Conservation (phyloP, 2,888 invertebrate species). For the Drosophila mulleri region DNA sequence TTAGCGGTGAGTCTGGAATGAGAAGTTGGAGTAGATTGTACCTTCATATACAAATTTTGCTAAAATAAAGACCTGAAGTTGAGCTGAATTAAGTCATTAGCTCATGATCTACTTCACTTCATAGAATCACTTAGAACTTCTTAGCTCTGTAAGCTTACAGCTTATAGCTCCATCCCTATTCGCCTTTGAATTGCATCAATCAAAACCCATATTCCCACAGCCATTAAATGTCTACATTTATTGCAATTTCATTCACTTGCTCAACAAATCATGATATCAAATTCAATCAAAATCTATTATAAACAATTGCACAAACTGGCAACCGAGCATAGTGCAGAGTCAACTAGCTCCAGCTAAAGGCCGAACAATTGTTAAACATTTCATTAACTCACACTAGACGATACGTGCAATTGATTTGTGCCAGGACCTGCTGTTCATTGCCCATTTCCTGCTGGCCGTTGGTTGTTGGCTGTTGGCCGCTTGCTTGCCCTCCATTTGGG, state of each 20-base stretch:
- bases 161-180: neutral
- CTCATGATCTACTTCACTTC: no score
- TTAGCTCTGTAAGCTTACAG: no score
- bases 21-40: no score
- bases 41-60: no score
- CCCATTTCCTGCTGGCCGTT: slow-evolving; percentile 10
- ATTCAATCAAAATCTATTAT: neutral
- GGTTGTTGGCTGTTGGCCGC: neutral
- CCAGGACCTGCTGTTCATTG: slow-evolving; percentile 20
- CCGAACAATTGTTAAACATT: slow-evolving; percentile 35
- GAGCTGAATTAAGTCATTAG: no score
- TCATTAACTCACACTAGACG: slow-evolving; percentile 30
- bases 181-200: neutral
- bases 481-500: slow-evolving; percentile 19
- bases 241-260: neutral
- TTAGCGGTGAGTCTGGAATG: no score
- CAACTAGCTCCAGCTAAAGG: neutral
- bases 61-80: no score
- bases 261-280: neutral
- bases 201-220: neutral
- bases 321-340: neutral
- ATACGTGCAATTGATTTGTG: slow-evolving; percentile 32
- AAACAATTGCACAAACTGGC: neutral
- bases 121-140: no score
- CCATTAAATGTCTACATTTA: neutral